These are phyloP conservation scores for Pediacus dermestoides DNA, from an alignment of 2,888 invertebrate genomes.

Conservation along the genomic window DNA sequence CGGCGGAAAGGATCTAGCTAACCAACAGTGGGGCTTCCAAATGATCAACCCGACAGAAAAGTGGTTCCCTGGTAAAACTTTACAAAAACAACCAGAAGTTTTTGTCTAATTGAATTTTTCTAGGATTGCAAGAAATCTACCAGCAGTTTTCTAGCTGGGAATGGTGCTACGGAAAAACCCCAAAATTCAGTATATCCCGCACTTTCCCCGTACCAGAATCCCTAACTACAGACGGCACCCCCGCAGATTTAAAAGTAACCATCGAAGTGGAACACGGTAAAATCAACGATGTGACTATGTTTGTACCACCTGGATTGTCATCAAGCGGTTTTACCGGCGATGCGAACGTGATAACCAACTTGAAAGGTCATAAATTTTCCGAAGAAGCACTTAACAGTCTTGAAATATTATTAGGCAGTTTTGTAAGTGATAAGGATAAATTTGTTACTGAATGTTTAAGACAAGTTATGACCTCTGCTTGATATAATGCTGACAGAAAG, in stretches of 20 bases:
- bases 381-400: conserved; percentile 60
- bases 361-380: conserved; percentile 64
- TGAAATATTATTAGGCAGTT: conserved; percentile 46
- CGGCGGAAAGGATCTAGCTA: conserved; percentile 67
- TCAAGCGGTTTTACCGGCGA: conserved; percentile 61
- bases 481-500: conserved; percentile 29
- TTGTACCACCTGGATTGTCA: conserved; percentile 59
- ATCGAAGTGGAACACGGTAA: conserved; percentile 64
- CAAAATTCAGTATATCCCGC: conserved; percentile 72
- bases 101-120: conserved; percentile 15
- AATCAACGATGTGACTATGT: conserved; percentile 63
- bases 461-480: conserved; percentile 58
- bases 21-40: conserved; percentile 80
- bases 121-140: conserved; percentile 68
- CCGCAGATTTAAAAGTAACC: conserved; percentile 58
- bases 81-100: conserved; percentile 9
- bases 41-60: conserved; percentile 81
- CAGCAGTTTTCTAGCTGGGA: conserved; percentile 75
- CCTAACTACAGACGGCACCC: conserved; percentile 50
- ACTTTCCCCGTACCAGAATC: conserved; percentile 59
- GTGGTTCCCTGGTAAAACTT: conserved; percentile 74
- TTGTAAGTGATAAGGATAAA: conserved; percentile 52
- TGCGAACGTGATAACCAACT: conserved; percentile 59
- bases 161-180: conserved; percentile 86
- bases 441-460: conserved; percentile 62